Evolutionary conservation across 1,140 invertebrate genomes (phyloP).

Genomic region (Drosophila prosaltans): DNA sequence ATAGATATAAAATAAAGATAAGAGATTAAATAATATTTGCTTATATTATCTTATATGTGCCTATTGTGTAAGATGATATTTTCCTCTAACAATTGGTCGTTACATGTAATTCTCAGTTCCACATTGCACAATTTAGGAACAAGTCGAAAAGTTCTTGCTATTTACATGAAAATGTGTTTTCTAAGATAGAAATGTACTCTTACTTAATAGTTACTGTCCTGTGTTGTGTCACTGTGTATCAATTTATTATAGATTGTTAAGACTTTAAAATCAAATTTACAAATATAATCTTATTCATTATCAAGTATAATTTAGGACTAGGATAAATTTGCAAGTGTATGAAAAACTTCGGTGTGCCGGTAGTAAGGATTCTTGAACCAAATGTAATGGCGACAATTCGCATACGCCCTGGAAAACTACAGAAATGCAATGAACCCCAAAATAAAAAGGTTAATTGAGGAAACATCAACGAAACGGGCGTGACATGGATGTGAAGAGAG

Average conservation of each 20-base stretch:
- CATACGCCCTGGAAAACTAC: constrained; percentile 63
- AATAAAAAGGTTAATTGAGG: constrained; percentile 79
- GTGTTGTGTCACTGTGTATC: too few species aligned
- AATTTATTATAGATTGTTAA: too few species aligned
- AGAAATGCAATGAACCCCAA: constrained; percentile 47
- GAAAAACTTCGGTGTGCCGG: constrained; percentile 24
- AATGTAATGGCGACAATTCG: constrained; percentile 69
- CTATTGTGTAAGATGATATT: too few species aligned
- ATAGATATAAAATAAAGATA: too few species aligned
- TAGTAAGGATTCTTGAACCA: neutral
- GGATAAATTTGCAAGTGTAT: neutral
- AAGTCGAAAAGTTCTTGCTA: neutral
- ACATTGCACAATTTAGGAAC: neutral
- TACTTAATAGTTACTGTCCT: too few species aligned
- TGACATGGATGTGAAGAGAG: constrained; percentile 54
- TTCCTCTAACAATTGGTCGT: too few species aligned
- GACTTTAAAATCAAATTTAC: too few species aligned
- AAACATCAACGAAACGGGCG: constrained; percentile 71
- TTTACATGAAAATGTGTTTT: constrained; percentile 1
- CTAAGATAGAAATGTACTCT: neutral
- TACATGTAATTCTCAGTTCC: too few species aligned
- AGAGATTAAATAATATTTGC: too few species aligned
- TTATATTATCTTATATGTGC: too few species aligned
- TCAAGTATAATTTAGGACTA: too few species aligned
- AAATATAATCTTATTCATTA: too few species aligned